Evolutionary conservation across 2,888 invertebrate genomes (phyloP), one percentile per base, ranked within the genome.

Genomic region (Theretra japonica): DNA sequence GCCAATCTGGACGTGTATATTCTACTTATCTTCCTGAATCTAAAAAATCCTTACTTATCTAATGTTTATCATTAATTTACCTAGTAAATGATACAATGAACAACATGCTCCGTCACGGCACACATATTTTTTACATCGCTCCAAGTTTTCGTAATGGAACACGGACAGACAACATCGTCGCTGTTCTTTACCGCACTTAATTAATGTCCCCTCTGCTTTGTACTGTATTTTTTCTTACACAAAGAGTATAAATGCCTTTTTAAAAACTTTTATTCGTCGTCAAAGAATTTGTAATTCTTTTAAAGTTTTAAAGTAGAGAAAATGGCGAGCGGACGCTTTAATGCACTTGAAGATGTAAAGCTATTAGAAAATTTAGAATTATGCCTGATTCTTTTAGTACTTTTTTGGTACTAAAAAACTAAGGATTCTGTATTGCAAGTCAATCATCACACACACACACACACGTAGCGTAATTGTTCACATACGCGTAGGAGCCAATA

Each of bases 211-310:
- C 41, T 48, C 62, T 65, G 62, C 62, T 65, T 65, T 41, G 21
- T 33, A n/a, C 30, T 6, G 30, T 28, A 30, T n/a, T 11, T n/a
- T 65, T 41, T 41, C 17, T 41, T 28, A 8, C 8, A 19, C 41
- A 65, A 48, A 65, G 6, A 41, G 65, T 25, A 48, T 65, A 48
- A 23, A 23, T 48, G 48, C 2, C 17, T 65, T 65, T 65, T 65
- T 41, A 41, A 6, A 21, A 23, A 65, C 23, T 23, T 21, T 65
- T 48, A 48, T 30, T 30, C 33, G 6, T 59, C 17, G 33, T 65
- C 65, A 48, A 65, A 65, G 65, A 25, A 23, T 65, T 65, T 23
- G 41, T 48, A 30, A 23, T 23, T 41, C 41, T 48, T 48, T 62
- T 7, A 62, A 62, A 65, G 53, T 53, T 65, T 17, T 48, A 4